Base-by-base conservation (phyloP, 1,140 invertebrate genomes). In the Papilio polyxenes region DNA sequence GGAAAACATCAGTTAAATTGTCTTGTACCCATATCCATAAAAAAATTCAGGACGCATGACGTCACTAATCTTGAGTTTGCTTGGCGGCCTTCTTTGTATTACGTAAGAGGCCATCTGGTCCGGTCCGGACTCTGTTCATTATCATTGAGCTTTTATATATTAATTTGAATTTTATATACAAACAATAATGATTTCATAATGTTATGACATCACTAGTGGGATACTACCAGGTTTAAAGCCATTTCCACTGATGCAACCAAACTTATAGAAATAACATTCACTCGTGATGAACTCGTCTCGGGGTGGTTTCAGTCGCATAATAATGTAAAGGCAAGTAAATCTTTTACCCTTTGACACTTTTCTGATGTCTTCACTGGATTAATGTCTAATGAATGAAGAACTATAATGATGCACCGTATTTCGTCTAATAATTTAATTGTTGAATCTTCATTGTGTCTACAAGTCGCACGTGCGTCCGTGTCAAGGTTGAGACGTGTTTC, bases 401-500 rank as follows among this genome's bases (percentile, higher is more conserved):
- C 6, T 51, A 51, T n/a, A 9, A 65, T 65, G 9, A 69, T 17
- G 11, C 11, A 69, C 31, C 15, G 15, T 40, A 40, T 65, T 31
- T 11, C 11, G 31, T 69, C 11, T 69, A 69, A 13, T 31, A 65
- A 31, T 31, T 11, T 31, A 65, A 65, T 65, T 13, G 3, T 65
- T 11, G 11, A 15, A 65, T 72, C 31, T 37, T 72, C 11, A 72
- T 72, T 69, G 23, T 31, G 8, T 69, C 15, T 31, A 8, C 20
- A 37, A 37, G 31, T 6, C 65, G 31, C 65, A 72, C 65, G 65
- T 37, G 23, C 31, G 65, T 72, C 31, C 65, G 31, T 37, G 65
- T 72, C 65, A 72, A 72, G 65, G 65, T 72, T 72, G 65, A 40
- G 11, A 72, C 65, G 65, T 72, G 65, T 37, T 69, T 31, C 62